Evolutionary conservation across 2,113 vertebrate species (phyloP).

Genomic region (Heterochromis multidens): DNA sequence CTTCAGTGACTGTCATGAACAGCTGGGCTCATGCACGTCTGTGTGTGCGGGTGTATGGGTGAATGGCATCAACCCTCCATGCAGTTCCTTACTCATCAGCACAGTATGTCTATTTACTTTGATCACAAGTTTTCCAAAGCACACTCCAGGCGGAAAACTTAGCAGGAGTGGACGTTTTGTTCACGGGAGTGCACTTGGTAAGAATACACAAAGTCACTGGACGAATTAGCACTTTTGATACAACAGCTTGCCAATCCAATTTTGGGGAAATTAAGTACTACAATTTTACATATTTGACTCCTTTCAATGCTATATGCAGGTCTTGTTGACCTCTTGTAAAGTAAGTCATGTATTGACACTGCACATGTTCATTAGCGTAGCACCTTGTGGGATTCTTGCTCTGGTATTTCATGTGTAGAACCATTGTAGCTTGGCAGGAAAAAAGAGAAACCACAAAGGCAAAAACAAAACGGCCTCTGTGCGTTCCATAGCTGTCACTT

Average conservation of each 20-base stretch:
- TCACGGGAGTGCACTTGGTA: background rate
- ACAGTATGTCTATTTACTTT: conserved; percentile 51
- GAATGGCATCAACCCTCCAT: background rate
- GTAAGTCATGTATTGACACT: background rate
- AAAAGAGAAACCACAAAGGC: background rate
- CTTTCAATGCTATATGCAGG: background rate
- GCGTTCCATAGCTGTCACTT: conserved; percentile 29
- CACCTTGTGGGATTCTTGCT: background rate
- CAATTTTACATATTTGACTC: background rate
- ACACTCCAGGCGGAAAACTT: conserved; percentile 9
- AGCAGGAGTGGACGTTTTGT: conserved; percentile 23
- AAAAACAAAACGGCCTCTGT: background rate
- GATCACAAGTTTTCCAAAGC: conserved; percentile 41
- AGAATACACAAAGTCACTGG: background rate
- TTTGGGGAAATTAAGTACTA: background rate
- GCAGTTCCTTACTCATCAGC: conserved; percentile 26
- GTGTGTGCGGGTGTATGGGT: background rate
- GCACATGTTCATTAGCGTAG: background rate
- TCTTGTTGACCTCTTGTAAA: background rate
- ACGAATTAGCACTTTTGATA: background rate
- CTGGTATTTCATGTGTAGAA: background rate
- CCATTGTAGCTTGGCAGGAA: background rate
- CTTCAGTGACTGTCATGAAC: background rate
- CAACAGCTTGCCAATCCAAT: background rate
- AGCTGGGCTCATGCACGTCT: background rate